Base-by-base conservation (phyloP, 2,888 invertebrate species). In the Ctenicera cuprea region DNA sequence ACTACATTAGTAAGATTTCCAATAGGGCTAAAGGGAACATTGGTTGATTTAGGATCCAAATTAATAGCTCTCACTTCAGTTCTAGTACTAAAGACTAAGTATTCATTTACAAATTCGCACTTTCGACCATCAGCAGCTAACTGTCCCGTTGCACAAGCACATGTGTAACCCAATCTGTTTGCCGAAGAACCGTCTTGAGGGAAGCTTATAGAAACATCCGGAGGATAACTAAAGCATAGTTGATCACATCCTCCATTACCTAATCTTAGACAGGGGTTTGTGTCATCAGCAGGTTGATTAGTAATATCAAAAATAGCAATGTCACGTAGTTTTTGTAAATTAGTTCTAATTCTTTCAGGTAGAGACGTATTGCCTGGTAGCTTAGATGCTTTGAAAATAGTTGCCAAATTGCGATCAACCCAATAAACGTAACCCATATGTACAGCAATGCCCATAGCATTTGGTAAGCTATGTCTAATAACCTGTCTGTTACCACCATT, bases 51-150 rank as follows among this genome's bases (percentile, higher is more conserved):
- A 0, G 96, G 95, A 85, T 97, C 95, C 30, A 99, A 87, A 81
- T 94, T 94, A n/a, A 98, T 93, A 0, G 95, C 94, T 38, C 97
- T 90, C 64, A 99, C 95, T 88, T 98, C 97, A 0, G 97, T 97
- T 74, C 98, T 91, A 0, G 98, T 98, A 0, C 97, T 94, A 84
- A 97, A 98, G 0, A 99, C 94, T 14, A 99, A 86, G 84, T 94
- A 99, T 83, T 98, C 98, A 63, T 94, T 92, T 0, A 96, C 94
- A 3, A 91, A 92, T 76, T 94, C 93, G 83, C 98, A 98, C 78
- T 92, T 93, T 0, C 90, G 90, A 41, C 90, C 90, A 71, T 90
- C 91, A 0, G 88, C 83, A 0, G 91, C 88, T 9, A 97, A 87
- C 78, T 92, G 91, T 0, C 99, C 99, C 0, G 94, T 94, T 0